Percentiles rank a stretch among this genome's conserved stretches.
phyloP scores from a whole-genome alignment of 2,888 invertebrate genomes.

The Rhyacophila evoluta region DNA sequence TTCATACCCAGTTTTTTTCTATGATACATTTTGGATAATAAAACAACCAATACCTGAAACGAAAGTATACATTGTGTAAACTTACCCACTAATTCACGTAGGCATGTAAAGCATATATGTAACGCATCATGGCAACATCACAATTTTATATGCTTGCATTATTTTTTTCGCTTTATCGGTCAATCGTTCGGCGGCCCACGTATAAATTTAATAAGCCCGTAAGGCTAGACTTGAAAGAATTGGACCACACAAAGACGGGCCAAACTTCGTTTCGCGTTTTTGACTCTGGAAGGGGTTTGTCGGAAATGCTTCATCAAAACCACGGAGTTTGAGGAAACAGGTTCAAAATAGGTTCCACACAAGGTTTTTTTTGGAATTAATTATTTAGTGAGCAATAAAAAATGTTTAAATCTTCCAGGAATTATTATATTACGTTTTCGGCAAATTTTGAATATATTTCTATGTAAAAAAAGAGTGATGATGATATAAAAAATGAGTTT shows the following conservation, averaged over 20 bases:
- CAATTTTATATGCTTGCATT: background rate
- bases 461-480: too few species aligned
- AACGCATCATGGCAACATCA: background rate
- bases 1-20: background rate
- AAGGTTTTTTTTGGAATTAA: background rate
- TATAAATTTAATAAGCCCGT: constrained; percentile 28
- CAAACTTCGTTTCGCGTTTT: constrained; percentile 4
- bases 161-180: constrained; percentile 8
- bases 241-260: constrained; percentile 43
- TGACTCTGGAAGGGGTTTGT: background rate
- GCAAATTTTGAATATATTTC: too few species aligned
- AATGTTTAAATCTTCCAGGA: background rate
- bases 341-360: background rate
- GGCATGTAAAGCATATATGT: background rate
- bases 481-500: too few species aligned
- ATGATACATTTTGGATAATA: background rate
- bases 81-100: background rate
- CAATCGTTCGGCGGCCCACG: constrained; percentile 36
- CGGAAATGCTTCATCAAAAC: background rate
- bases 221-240: constrained; percentile 34
- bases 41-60: background rate
- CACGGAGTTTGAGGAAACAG: background rate
- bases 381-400: background rate
- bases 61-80: constrained; percentile 6
- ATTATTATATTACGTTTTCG: too few species aligned